These are phyloP conservation scores for Pagetopsis macropterus DNA, from an alignment of 2,797 vertebrate genomes.

Conservation along the genomic window DNA sequence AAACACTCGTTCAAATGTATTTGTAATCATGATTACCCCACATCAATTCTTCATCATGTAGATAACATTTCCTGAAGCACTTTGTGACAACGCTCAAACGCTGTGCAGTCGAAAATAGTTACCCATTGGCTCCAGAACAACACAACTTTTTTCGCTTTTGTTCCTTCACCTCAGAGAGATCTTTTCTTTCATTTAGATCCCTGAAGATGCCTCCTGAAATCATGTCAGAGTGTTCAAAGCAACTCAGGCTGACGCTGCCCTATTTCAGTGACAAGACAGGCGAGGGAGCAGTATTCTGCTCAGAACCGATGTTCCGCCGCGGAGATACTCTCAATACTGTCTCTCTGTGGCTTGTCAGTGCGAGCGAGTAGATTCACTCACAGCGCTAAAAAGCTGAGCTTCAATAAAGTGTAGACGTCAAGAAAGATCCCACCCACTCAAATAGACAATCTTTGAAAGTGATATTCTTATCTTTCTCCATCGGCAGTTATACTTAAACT, in stretches of 20 bases:
- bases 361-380: slow-evolving; percentile 45
- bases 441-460: slow-evolving; percentile 28
- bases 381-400: slow-evolving; percentile 47
- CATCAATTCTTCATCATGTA: too few species aligned
- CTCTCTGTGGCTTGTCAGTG: slow-evolving; percentile 33
- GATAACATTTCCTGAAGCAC: background rate
- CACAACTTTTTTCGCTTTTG: slow-evolving; percentile 71
- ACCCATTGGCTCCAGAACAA: slow-evolving; percentile 50
- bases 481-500: slow-evolving; percentile 38
- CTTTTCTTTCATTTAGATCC: slow-evolving; percentile 70
- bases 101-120: slow-evolving; percentile 41
- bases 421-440: slow-evolving; percentile 61
- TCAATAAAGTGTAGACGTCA: slow-evolving; percentile 52
- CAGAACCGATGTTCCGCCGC: slow-evolving; percentile 54
- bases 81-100: slow-evolving; percentile 34
- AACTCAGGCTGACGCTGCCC: slow-evolving; percentile 70
- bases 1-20: too few species aligned
- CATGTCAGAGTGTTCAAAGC: slow-evolving; percentile 79
- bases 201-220: slow-evolving; percentile 77
- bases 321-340: slow-evolving; percentile 52
- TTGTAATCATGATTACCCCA: too few species aligned
- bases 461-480: slow-evolving; percentile 23
- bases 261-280: slow-evolving; percentile 78
- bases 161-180: slow-evolving; percentile 77
- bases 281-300: slow-evolving; percentile 57